Evolutionary conservation across 1,140 invertebrate genomes (phyloP), one percentile per base, ranked within the genome.

Genomic region (Macrobrachium rosenbergii): DNA sequence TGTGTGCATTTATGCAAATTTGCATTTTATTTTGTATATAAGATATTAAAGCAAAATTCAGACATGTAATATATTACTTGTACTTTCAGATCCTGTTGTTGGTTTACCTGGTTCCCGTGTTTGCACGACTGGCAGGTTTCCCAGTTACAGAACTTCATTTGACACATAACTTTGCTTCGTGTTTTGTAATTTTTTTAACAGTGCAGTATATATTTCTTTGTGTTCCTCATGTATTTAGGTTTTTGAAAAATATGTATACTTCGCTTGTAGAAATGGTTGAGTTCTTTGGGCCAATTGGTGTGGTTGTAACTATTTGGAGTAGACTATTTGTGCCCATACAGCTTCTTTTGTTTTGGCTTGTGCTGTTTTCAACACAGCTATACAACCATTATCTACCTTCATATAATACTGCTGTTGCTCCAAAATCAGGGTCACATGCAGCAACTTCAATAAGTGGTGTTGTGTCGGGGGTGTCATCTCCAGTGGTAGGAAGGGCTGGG

Each of bases 271-370:
- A 89, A 67, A 89, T 89, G 67, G 82, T 92, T 19, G 84, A 91
- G 84, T 88, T 91, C 59, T 91, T 92, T 89, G 93, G 93, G 7
- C 91, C 91, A 52, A 87, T 92, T 37, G 91, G 91, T 11, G 89
- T 93, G 11, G 79, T 92, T n/a, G 87, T 92, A 52, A 90, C 91
- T 2, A 88, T 92, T 10, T 93, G 92, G 92, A 90, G 92, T 79
- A 91, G 91, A 28, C 83, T 93, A 8, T 91, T 92, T 90, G 89
- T 93, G 23, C 92, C 93, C 21, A 90, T 92, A 16, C 92, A 93
- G 87, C 92, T 93, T 76, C 90, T 93, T 8, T 87, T 93, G 11
- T 93, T 93, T 90, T 94, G 93, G 93, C 67, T 91, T 43, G 90
- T 92, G 37, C 90, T 93, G 76, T 93, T 93, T 76, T 59, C 90